Base-by-base conservation (phyloP, 2,888 invertebrate genomes). In the Argyresthia albistria region DNA sequence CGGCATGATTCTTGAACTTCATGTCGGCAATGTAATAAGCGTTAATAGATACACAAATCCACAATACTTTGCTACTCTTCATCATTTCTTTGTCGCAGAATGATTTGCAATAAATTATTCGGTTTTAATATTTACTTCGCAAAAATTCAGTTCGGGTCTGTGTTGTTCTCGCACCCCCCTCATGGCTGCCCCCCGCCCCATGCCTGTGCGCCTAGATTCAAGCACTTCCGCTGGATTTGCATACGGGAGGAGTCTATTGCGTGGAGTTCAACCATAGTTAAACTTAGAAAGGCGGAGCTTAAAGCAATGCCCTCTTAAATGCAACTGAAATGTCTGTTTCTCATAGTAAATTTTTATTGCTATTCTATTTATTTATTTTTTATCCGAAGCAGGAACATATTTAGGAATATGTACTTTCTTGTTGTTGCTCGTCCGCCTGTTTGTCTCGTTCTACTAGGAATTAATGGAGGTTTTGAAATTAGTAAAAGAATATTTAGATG, bases 71-170 rank as follows among this genome's bases (percentile, higher is more conserved):
- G 74, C 69, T 42, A 51, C 45, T 42, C 70, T 71, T 69, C 75
- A 76, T 78, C 78, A 72, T 82, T 80, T 79, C 82, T 80, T 81
- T 81, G 79, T 77, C 71, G 72, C 61, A 64, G 68, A 70, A 72
- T 82, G 80, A 86, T 86, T 86, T 86, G 83, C 84, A 86, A 84
- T 80, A 81, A 25, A 25, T 25, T 6, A 25, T 25, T 6, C 25
- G 68, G 75, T 81, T 80, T 75, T 86, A 86, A 86, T 86, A 4
- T 86, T 83, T 70, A 76, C 84, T 81, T 83, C 79, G 76, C 70
- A 81, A 83, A 84, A 84, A 82, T 81, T 80, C 76, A 73, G 63
- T 36, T 71, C 66, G 69, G 64, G 60, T 59, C 67, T 62, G 61
- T 69, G 73, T 74, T 75, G 73, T 76, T 74, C 58, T 54, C 60